A percentile compares a stretch with the other conserved stretches of the same genome.
Evolutionary conservation across 2,113 vertebrate species (phyloP).

Genomic region (Muscicapa adusta): DNA sequence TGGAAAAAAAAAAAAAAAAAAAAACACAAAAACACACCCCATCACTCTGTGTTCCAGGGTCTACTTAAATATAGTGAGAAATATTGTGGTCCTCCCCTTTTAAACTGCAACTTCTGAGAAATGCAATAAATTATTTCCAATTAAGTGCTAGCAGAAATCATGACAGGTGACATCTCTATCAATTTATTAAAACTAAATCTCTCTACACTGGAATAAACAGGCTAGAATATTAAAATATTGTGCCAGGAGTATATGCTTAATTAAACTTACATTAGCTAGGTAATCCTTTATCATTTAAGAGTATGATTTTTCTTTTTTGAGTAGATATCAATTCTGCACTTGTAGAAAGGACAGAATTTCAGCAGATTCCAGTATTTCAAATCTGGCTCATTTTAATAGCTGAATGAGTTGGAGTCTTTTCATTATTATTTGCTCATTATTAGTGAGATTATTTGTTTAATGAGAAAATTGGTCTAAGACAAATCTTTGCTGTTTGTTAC

Average conservation of each 20-base stretch:
- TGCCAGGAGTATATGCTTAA: not conserved
- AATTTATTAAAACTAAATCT: not conserved
- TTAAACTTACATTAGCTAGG: not conserved
- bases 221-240: not conserved
- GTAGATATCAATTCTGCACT: not conserved
- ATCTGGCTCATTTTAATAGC: not conserved
- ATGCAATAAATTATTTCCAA: slow-evolving; percentile 8
- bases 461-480: not conserved
- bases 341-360: not conserved
- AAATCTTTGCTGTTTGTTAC: not conserved
- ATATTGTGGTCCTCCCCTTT: not conserved
- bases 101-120: not conserved
- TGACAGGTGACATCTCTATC: not conserved
- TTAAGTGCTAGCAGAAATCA: slow-evolving; percentile 24
- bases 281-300: not conserved
- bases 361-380: not conserved
- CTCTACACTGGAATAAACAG: not conserved
- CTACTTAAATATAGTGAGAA: not conserved
- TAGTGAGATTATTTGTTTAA: not conserved
- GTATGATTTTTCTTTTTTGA: not conserved
- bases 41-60: not conserved
- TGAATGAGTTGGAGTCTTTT: not conserved
- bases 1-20: not conserved
- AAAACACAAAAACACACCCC: not conserved
- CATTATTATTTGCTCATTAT: not conserved